These are phyloP conservation scores for Catharus ustulatus DNA, from an alignment of 2,797 vertebrate genomes.

Conservation along the genomic window DNA sequence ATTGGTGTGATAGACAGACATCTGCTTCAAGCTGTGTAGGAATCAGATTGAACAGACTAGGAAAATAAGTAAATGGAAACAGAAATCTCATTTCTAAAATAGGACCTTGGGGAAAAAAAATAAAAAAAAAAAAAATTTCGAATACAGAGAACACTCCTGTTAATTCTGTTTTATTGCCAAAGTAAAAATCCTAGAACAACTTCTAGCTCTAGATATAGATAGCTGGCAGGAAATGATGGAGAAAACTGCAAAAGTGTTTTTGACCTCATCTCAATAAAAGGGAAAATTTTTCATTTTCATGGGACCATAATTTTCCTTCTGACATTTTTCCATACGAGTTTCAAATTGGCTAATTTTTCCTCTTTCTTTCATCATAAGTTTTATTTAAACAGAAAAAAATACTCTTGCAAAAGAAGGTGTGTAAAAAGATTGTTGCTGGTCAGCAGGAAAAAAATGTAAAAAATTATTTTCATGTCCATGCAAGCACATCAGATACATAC, in stretches of 20 bases:
- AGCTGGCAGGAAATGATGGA: neutral
- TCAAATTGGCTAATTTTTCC: neutral
- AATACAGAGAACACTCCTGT: neutral
- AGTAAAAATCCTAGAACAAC: neutral
- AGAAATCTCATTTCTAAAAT: neutral
- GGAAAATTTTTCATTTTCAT: neutral
- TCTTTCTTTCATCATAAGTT: neutral
- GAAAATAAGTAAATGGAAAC: neutral
- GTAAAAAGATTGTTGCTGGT: neutral
- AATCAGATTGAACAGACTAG: neutral
- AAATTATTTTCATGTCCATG: neutral
- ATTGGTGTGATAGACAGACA: neutral
- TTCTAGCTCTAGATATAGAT: neutral
- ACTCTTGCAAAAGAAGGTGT: neutral
- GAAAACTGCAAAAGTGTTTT: neutral
- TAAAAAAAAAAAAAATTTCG: neutral
- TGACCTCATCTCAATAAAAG: neutral
- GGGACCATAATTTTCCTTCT: neutral
- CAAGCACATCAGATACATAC: neutral
- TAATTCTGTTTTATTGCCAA: neutral
- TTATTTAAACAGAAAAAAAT: neutral
- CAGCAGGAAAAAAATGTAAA: neutral
- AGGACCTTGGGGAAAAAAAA: neutral
- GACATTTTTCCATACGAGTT: neutral
- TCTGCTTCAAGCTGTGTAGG: neutral